Conservation (phyloP, 2,888 invertebrate species). For the Aphidoletes aphidimyza region DNA sequence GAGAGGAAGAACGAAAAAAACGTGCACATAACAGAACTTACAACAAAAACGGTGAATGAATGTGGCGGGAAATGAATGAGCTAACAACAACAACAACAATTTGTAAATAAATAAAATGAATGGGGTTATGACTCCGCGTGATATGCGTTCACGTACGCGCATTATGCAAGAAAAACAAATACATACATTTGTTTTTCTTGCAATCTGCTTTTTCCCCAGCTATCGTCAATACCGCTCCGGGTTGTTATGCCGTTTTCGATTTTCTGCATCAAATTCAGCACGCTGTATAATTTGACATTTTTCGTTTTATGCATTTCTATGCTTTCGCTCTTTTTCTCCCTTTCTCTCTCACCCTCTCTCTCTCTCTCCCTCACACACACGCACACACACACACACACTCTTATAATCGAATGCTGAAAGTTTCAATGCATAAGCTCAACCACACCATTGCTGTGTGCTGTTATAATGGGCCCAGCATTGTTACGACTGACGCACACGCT, state of each 20-base stretch:
- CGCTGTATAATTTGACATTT: background rate
- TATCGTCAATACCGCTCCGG: background rate
- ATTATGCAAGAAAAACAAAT: no score
- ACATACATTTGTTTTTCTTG: constrained; percentile 26
- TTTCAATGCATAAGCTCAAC: no score
- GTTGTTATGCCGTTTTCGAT: constrained; percentile 15
- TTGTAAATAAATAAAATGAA: constrained; percentile 47
- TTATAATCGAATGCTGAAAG: no score
- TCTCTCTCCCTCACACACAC: no score
- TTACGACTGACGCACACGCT: background rate
- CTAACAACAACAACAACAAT: background rate
- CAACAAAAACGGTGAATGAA: background rate
- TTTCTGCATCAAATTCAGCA: constrained; percentile 7
- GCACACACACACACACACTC: no score
- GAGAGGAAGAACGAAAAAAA: background rate
- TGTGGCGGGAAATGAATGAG: background rate
- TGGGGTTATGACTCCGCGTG: constrained; percentile 34
- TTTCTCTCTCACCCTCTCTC: no score
- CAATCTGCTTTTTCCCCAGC: constrained; percentile 26
- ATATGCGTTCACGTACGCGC: constrained; percentile 46
- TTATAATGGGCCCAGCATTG: background rate
- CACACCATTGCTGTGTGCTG: background rate
- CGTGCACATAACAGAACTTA: background rate
- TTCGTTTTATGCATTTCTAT: constrained; percentile 10
- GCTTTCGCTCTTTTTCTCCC: no score